Conservation (phyloP, 2,888 invertebrate species). For the Mylabris sibirica region DNA sequence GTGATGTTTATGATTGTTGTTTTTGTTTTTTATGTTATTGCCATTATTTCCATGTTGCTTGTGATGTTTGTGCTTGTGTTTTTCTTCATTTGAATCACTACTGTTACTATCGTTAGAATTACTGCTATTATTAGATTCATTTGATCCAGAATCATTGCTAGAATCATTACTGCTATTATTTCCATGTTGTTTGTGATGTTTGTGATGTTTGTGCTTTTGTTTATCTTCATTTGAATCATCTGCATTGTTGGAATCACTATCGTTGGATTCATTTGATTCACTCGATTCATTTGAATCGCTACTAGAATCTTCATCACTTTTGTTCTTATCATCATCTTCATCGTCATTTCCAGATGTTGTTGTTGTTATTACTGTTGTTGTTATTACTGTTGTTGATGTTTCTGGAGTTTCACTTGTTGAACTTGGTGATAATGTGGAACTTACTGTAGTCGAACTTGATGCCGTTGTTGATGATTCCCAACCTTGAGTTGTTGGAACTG, state of each 20-base stretch:
- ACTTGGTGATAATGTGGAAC: constrained; percentile 14
- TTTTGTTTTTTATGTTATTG: too few relatives aligned
- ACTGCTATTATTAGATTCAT: not conserved
- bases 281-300: not conserved
- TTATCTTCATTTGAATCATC: not conserved
- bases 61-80: too few relatives aligned
- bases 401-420: not conserved
- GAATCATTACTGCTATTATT: not conserved
- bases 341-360: not conserved
- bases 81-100: not conserved
- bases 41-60: too few relatives aligned
- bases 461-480: too few relatives aligned
- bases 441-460: constrained; percentile 7
- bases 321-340: not conserved
- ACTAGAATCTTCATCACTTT: not conserved
- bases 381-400: not conserved
- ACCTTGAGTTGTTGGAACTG: constrained; percentile 12
- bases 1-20: too few relatives aligned
- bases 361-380: not conserved
- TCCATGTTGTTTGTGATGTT: not conserved
- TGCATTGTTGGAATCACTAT: not conserved
- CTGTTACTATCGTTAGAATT: not conserved
- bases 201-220: not conserved
- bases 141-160: not conserved
- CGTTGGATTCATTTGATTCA: not conserved